Conservation (phyloP, 2,797 vertebrate species). For the Tinamus major region DNA sequence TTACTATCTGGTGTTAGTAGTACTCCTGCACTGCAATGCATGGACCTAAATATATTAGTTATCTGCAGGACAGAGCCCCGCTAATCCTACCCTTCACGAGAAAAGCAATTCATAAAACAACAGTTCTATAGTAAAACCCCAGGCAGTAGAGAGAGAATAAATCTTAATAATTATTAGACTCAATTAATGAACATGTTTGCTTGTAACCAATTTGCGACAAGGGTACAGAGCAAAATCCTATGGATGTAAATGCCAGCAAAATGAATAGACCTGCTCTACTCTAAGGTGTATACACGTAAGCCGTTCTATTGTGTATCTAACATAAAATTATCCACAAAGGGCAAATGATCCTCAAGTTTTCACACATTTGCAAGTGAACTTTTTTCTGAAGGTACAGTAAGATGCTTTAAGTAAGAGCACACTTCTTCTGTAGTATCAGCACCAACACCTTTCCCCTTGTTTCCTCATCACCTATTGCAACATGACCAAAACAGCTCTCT, state of each 20-base stretch:
- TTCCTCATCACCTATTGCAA: neutral
- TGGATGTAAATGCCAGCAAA: neutral
- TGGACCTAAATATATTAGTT: neutral
- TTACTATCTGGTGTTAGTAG: neutral
- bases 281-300: neutral
- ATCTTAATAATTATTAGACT: conserved; percentile 17
- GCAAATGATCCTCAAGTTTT: neutral
- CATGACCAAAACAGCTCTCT: neutral
- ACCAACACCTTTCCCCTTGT: neutral
- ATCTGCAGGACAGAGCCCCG: neutral
- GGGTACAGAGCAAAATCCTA: neutral
- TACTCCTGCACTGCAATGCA: neutral
- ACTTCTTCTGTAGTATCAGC: neutral
- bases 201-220: conserved; percentile 16
- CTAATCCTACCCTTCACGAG: neutral
- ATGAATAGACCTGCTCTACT: neutral
- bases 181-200: conserved; percentile 45
- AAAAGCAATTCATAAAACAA: neutral
- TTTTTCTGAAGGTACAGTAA: neutral
- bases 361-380: neutral
- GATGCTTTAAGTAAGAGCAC: neutral
- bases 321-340: neutral
- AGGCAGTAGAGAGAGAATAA: neutral
- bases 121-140: neutral
- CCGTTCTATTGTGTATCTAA: neutral